phyloP scores from a whole-genome alignment of 64 coral and sea anemone genomes.

The Stichodactyla mertensii region DNA sequence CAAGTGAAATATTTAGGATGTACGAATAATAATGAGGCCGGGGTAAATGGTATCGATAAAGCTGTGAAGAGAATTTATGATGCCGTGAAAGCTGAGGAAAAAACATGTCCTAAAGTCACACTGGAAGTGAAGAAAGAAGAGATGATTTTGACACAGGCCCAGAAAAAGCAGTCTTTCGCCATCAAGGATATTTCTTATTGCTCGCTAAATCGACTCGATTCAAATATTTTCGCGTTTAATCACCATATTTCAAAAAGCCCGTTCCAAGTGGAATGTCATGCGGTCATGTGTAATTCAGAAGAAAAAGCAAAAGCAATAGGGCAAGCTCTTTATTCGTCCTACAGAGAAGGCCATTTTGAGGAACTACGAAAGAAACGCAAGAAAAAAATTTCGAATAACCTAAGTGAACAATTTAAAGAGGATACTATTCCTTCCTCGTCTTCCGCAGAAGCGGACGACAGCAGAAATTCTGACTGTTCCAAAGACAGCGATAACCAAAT shows the following conservation, averaged over 20 bases:
- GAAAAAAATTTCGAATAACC: not conserved
- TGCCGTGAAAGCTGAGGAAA: constrained; percentile 36
- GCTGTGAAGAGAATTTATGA: constrained; percentile 59
- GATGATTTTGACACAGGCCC: constrained; percentile 40
- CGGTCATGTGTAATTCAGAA: constrained; percentile 62
- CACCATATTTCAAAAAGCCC: constrained; percentile 68
- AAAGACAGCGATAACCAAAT: not conserved
- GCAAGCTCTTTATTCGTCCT: constrained; percentile 60
- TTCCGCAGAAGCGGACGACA: not conserved
- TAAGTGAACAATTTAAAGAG: not conserved
- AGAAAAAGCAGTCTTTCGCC: constrained; percentile 38
- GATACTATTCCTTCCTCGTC: not conserved
- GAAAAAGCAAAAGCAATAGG: constrained; percentile 74
- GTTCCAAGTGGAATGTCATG: constrained; percentile 70
- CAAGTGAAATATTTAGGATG: constrained; percentile 80
- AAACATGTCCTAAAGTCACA: constrained; percentile 63
- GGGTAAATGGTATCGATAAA: constrained; percentile 65
- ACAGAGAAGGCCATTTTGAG: constrained; percentile 82
- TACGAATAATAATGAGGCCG: constrained; percentile 49
- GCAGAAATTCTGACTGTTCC: not conserved
- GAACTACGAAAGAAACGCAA: constrained; percentile 62
- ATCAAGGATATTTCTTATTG: constrained; percentile 76
- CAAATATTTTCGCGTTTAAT: constrained; percentile 84
- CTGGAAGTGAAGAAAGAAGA: constrained; percentile 54
- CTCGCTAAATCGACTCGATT: constrained; percentile 50